Base-by-base conservation (phyloP, 2,888 invertebrate species). In the Atherix ibis region DNA sequence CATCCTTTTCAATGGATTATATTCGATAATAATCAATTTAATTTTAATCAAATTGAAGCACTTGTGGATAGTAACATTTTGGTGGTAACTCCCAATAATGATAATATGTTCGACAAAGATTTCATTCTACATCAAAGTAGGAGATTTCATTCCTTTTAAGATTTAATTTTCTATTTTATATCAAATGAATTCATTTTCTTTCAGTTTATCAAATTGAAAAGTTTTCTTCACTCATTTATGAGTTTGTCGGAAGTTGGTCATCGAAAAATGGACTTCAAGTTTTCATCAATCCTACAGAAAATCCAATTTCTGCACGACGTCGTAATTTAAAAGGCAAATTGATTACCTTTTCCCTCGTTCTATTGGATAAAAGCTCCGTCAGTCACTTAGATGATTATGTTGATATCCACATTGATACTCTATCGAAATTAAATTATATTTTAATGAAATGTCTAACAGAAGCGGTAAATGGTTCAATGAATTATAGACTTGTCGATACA, bases 401-500 rank as follows among this genome's bases (percentile, higher is more conserved):
- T 34, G 49, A 63, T 27, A 55, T 52, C 36, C 62, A 63, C 40
- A 54, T 64, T 5, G 74, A 75, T 48, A 70, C 72, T n/a, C 69
- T 73, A 32, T 66, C 71, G 2, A 75, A 75, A 54, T 71, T 70
- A 2, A 71, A 70, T 52, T 73, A 67, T 46, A 63, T 67, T 4
- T 60, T 72, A 4, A 67, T 70, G 2, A 64, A 68, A 46, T 66
- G 69, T 47, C 48, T 73, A 28, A 45, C 67, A 3, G 67, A 70
- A 47, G 64, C 68, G 41, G 49, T 73, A 15, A 73, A 74, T 43
- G 70, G 67, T 4, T 63, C 55, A 15, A 58, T 68, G 44, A 62
- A 58, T 36, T 68, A 64, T 50, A 48, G 65, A 2, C 63, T 66
- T 39, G 62, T 64, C 26, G 52, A 62, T 25, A 67, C 71, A 2